These are phyloP conservation scores for Eristalis pertinax DNA, from an alignment of 2,888 invertebrate species.

Conservation along the genomic window DNA sequence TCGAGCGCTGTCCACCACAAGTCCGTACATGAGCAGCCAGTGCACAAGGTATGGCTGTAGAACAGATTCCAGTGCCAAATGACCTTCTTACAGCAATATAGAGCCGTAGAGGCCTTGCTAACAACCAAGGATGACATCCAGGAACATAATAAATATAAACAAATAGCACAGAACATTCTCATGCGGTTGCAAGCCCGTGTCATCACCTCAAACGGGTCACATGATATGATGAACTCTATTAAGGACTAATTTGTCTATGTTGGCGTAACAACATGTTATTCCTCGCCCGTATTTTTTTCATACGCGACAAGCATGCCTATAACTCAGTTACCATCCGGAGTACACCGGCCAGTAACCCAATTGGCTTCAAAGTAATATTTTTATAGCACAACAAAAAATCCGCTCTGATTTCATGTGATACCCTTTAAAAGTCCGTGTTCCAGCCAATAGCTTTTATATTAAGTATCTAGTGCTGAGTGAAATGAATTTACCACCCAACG, in stretches of 20 bases:
- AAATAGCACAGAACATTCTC: neutral
- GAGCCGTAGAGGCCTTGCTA: too few species aligned
- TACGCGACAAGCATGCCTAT: neutral
- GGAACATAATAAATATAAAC: neutral
- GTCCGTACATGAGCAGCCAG: too few species aligned
- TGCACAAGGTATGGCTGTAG: too few species aligned
- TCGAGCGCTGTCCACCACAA: too few species aligned
- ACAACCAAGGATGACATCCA: neutral
- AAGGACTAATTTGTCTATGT: neutral
- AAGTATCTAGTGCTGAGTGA: neutral
- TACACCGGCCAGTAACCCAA: neutral
- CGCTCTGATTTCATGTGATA: too few species aligned
- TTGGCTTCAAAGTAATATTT: neutral
- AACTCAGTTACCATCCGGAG: neutral
- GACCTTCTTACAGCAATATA: too few species aligned
- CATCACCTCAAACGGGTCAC: neutral
- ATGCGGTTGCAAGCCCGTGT: neutral
- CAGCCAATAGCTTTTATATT: neutral
- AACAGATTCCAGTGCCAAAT: too few species aligned
- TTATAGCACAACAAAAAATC: neutral
- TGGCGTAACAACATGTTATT: neutral
- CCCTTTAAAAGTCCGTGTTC: neutral
- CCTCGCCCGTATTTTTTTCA: neutral
- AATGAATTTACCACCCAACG: neutral
- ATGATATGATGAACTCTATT: neutral